Evolutionary conservation across 2,888 invertebrate genomes (phyloP).

Genomic region (Nomada ruficornis): DNA sequence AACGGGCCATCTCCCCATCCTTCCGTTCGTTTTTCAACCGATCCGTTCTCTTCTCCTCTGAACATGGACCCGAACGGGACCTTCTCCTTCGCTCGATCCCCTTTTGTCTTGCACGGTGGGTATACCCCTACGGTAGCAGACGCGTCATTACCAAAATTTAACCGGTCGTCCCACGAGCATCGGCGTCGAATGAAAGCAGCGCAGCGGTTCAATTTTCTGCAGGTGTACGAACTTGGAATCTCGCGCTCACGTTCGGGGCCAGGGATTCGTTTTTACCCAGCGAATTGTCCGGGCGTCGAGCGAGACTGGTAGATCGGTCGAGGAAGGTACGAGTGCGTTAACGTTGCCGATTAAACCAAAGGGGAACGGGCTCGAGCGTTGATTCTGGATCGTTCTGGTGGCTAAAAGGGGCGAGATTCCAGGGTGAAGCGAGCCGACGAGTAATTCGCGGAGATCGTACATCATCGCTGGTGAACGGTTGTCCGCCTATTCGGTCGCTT

Average conservation of each 20-base stretch:
- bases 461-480: slow-evolving; percentile 66
- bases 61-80: slow-evolving; percentile 31
- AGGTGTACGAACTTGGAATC: slow-evolving; percentile 53
- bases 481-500: slow-evolving; percentile 70
- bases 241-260: not conserved
- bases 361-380: not conserved
- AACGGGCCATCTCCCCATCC: slow-evolving; percentile 72
- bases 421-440: slow-evolving; percentile 51
- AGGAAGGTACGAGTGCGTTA: not conserved
- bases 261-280: not conserved
- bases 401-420: slow-evolving; percentile 56
- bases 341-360: slow-evolving; percentile 15
- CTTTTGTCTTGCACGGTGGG: slow-evolving; percentile 33
- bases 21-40: slow-evolving; percentile 47
- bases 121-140: slow-evolving; percentile 78
- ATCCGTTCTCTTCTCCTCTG: slow-evolving; percentile 16
- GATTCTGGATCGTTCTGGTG: slow-evolving; percentile 30
- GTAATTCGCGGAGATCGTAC: slow-evolving; percentile 70
- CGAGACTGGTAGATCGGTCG: not conserved
- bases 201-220: slow-evolving; percentile 63
- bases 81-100: slow-evolving; percentile 1
- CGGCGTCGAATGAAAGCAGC: slow-evolving; percentile 50
- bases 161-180: slow-evolving; percentile 70
- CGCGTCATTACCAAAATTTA: slow-evolving; percentile 82
- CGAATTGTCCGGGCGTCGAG: not conserved